phyloP scores from a whole-genome alignment of 92 coral and sea anemone species.

The Epizoanthus ramosus region DNA sequence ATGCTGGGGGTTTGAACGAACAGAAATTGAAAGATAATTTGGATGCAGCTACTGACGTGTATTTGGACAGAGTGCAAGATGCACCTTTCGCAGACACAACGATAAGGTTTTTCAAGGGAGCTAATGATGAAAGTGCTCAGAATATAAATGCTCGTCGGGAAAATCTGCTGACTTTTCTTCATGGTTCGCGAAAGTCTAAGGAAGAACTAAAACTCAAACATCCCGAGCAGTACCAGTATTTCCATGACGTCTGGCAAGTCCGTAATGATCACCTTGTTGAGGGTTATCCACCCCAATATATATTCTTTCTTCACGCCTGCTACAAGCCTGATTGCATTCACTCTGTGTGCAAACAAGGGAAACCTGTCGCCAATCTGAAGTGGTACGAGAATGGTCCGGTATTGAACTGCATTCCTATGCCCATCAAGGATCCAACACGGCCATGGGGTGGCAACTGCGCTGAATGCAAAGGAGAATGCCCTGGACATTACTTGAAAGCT shows the following conservation, averaged over 20 bases:
- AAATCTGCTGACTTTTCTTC: constrained; percentile 56
- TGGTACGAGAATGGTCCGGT: constrained; percentile 65
- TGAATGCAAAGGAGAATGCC: constrained; percentile 30
- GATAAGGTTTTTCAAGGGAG: constrained; percentile 51
- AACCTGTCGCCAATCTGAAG: constrained; percentile 33
- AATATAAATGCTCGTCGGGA: constrained; percentile 53
- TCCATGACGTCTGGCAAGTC: too few relatives aligned
- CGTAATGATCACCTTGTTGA: too few relatives aligned
- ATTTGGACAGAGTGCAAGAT: constrained; percentile 52
- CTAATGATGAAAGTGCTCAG: constrained; percentile 31
- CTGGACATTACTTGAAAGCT: constrained; percentile 48
- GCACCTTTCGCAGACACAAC: constrained; percentile 54
- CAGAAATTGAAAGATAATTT: constrained; percentile 39
- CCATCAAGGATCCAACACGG: constrained; percentile 58
- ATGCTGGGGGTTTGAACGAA: constrained; percentile 54
- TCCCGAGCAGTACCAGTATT: constrained; percentile 45
- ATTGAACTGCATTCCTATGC: constrained; percentile 45
- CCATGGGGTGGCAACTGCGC: constrained; percentile 53
- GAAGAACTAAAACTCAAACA: constrained; percentile 21
- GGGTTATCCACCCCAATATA: too few relatives aligned
- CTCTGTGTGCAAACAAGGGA: constrained; percentile 55
- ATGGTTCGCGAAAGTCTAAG: constrained; percentile 40
- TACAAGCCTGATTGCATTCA: constrained; percentile 50
- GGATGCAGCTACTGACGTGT: constrained; percentile 51
- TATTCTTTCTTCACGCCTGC: constrained; percentile 57